Percentiles rank a stretch among this genome's conserved stretches.
phyloP scores from a whole-genome alignment of 1,140 invertebrate genomes.

The Probaryconus sp. region DNA sequence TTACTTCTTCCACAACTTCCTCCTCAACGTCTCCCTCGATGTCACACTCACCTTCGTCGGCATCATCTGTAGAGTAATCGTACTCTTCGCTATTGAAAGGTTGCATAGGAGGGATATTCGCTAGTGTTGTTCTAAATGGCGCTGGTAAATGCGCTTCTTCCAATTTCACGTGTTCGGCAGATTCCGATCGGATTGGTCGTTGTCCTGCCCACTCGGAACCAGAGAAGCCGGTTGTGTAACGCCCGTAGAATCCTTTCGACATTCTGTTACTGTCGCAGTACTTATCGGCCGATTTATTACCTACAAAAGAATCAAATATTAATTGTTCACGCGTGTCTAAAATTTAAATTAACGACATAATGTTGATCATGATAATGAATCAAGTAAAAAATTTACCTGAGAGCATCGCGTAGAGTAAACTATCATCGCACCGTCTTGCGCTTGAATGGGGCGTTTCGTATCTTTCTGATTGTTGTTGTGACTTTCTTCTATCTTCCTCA shows the following conservation, averaged over 20 bases:
- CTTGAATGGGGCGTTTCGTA: constrained; percentile 1
- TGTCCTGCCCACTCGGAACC: constrained; percentile 23
- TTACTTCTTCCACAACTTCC: too few relatives aligned
- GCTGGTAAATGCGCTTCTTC: constrained; percentile 79
- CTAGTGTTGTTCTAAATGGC: constrained; percentile 76
- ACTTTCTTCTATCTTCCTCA: constrained; percentile 36
- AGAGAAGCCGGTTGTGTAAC: constrained; percentile 15
- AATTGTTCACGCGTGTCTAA: too few relatives aligned
- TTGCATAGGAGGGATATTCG: constrained; percentile 17
- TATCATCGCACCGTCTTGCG: constrained; percentile 47
- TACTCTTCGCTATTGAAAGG: constrained; percentile 27
- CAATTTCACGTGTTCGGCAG: constrained; percentile 77
- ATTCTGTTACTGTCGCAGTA: constrained; percentile 67
- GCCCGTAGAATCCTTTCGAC: constrained; percentile 45
- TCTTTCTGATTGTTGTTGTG: constrained; percentile 25
- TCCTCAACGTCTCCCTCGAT: constrained; percentile 20
- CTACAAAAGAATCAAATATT: constrained; percentile 40
- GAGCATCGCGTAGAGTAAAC: constrained; percentile 72
- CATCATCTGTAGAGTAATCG: constrained; percentile 35
- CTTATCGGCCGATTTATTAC: constrained; percentile 73
- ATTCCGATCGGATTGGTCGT: constrained; percentile 42
- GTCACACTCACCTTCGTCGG: background rate
- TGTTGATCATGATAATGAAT: too few relatives aligned
- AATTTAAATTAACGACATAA: too few relatives aligned
- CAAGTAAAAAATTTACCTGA: constrained; percentile 51